phyloP scores from a whole-genome alignment of 2,113 vertebrate species.

The Alligator mississippiensis region DNA sequence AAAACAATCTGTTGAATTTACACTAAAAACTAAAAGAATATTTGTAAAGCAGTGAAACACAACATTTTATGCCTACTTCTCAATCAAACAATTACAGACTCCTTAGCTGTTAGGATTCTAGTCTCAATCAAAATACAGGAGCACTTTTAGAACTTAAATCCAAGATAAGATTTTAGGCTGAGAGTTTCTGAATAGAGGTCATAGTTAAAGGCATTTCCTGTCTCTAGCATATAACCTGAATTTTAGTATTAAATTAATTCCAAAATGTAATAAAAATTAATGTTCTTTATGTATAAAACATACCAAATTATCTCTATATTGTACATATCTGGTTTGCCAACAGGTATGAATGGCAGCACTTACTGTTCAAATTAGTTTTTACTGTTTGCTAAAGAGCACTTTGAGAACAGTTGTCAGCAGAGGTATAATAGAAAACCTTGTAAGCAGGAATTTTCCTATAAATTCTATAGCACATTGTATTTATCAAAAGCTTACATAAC shows the following conservation, averaged over 20 bases:
- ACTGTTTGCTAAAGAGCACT: background rate
- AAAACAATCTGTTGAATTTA: background rate
- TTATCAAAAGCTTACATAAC: background rate
- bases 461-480: background rate
- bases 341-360: background rate
- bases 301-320: background rate
- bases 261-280: rapidly evolving
- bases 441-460: background rate
- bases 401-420: background rate
- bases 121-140: background rate
- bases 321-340: background rate
- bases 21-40: background rate
- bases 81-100: background rate
- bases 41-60: background rate
- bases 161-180: background rate
- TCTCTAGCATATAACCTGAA: background rate
- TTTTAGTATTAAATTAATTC: background rate
- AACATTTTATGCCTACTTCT: rapidly evolving
- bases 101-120: background rate
- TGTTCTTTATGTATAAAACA: rapidly evolving
- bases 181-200: background rate
- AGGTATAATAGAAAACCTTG: background rate
- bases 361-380: background rate
- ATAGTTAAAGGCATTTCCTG: background rate
- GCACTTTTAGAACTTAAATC: rapidly evolving